Evolutionary conservation across 2,888 invertebrate species (phyloP).

Genomic region (Aphodius sticticus): DNA sequence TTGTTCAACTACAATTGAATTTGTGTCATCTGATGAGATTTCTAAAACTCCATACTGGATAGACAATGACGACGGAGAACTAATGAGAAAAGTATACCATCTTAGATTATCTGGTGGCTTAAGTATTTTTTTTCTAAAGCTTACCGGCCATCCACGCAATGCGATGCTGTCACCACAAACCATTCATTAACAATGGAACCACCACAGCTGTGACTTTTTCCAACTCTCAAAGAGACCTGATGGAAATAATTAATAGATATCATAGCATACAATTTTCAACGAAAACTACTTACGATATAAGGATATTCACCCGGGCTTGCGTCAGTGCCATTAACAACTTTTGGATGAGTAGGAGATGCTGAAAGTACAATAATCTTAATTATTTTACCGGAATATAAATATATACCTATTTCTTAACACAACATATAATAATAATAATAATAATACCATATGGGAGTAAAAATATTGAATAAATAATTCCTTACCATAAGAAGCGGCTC

Average conservation of each 20-base stretch:
- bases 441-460: no score
- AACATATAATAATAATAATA: no score
- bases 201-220: conserved; percentile 38
- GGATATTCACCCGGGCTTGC: conserved; percentile 42
- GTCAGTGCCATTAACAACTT: conserved; percentile 41
- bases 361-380: background rate
- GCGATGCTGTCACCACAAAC: conserved; percentile 41
- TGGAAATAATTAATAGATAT: background rate
- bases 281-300: conserved; percentile 40
- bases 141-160: conserved; percentile 37
- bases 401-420: no score
- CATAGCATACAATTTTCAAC: background rate
- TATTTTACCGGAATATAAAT: background rate
- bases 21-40: conserved; percentile 19
- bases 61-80: background rate
- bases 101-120: background rate
- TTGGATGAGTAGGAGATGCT: background rate
- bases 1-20: conserved; percentile 32
- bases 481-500: background rate
- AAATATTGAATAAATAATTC: background rate
- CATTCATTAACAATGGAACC: conserved; percentile 41
- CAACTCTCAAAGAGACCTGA: conserved; percentile 34
- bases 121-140: background rate
- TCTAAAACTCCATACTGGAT: conserved; percentile 36
- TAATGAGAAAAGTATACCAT: background rate